Percentiles rank a stretch among this genome's conserved stretches.
These are phyloP conservation scores for Anastrepha obliqua DNA, from an alignment of 1,140 invertebrate species.

Conservation along the genomic window DNA sequence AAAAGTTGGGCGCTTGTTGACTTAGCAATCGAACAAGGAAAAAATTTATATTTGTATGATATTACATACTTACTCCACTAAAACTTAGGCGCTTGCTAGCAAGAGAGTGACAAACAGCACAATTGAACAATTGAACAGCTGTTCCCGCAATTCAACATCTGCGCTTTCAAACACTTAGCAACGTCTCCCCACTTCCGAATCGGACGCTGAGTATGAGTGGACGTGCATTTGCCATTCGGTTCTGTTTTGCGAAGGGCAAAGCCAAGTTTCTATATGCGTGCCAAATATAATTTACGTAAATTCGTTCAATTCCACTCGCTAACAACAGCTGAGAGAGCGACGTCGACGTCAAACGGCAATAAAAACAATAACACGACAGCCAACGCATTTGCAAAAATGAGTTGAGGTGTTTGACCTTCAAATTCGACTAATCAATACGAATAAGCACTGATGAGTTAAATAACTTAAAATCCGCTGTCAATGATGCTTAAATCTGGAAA, in stretches of 20 bases:
- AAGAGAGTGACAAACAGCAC: background rate
- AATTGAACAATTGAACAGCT: conserved; percentile 33
- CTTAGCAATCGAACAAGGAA: too few relatives aligned
- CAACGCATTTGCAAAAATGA: conserved; percentile 7
- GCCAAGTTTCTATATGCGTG: background rate
- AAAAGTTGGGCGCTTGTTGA: too few relatives aligned
- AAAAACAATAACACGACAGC: background rate
- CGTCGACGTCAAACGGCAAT: background rate
- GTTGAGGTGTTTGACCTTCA: background rate
- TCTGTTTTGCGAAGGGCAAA: conserved; percentile 30
- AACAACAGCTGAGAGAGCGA: background rate
- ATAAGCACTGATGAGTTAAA: background rate
- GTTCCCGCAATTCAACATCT: conserved; percentile 39
- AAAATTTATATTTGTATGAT: background rate
- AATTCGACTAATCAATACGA: background rate
- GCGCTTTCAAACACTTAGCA: background rate
- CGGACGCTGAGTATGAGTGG: too few relatives aligned
- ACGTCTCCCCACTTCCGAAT: background rate
- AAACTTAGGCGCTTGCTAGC: background rate
- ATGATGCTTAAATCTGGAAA: background rate
- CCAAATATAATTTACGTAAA: conserved; percentile 41
- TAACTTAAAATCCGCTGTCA: background rate
- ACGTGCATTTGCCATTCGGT: background rate
- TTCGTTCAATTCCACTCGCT: background rate
- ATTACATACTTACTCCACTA: too few relatives aligned